These are phyloP conservation scores for Eira barbara DNA, from an alignment of 2,113 vertebrate species.

Conservation along the genomic window DNA sequence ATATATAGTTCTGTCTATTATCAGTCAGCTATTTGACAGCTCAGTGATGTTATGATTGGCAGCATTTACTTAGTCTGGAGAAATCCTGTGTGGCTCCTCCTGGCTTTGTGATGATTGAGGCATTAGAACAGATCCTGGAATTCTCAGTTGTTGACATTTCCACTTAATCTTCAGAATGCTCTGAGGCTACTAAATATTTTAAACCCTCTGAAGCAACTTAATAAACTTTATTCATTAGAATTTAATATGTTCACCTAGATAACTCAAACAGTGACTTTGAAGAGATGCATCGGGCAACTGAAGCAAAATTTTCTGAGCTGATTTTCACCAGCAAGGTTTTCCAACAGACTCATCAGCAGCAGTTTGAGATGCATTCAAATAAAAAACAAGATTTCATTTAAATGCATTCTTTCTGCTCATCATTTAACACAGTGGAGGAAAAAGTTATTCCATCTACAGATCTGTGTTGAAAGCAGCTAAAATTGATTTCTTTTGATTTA, in stretches of 20 bases:
- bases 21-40: background rate
- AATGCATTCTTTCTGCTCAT: background rate
- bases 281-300: background rate
- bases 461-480: constrained; percentile 11
- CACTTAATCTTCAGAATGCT: background rate
- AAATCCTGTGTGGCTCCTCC: background rate
- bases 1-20: background rate
- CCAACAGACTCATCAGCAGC: background rate
- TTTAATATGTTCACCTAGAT: background rate
- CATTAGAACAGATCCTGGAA: background rate
- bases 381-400: background rate
- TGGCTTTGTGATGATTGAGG: background rate
- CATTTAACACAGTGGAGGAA: background rate
- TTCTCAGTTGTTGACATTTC: background rate
- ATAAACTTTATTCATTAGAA: background rate
- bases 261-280: background rate
- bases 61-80: background rate
- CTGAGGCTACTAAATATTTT: background rate
- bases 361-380: background rate
- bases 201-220: background rate
- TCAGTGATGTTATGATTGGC: background rate
- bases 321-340: background rate
- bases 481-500: background rate
- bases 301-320: constrained; percentile 6
- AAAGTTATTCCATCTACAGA: background rate